phyloP scores from a whole-genome alignment of 1,140 invertebrate species.

The Xylocopa sonorina region DNA sequence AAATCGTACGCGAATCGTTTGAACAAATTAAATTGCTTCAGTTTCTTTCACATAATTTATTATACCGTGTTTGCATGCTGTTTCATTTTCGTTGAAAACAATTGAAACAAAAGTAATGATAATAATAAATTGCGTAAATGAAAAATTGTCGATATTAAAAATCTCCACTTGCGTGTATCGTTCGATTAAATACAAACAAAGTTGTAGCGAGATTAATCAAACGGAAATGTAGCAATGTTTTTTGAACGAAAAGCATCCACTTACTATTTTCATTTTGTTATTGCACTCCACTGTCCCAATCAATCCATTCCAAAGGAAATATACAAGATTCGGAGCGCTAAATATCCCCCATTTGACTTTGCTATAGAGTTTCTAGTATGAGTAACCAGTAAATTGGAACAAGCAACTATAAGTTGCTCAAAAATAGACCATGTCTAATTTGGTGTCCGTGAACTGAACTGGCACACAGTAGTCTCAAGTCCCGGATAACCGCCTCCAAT shows the following conservation, averaged over 20 bases:
- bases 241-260: too few relatives aligned
- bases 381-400: slow-evolving; percentile 77
- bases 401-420: slow-evolving; percentile 70
- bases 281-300: background rate
- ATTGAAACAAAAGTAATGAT: background rate
- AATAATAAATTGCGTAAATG: too few relatives aligned
- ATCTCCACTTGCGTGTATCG: too few relatives aligned
- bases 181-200: too few relatives aligned
- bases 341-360: slow-evolving; percentile 7
- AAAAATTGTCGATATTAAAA: too few relatives aligned
- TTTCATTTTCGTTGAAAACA: background rate
- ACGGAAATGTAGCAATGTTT: too few relatives aligned
- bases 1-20: background rate
- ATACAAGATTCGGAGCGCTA: background rate
- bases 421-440: slow-evolving; percentile 82
- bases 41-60: background rate
- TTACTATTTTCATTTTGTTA: background rate
- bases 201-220: too few relatives aligned
- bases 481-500: slow-evolving; percentile 60
- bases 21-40: too few relatives aligned
- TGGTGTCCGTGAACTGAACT: slow-evolving; percentile 80
- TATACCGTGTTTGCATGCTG: too few relatives aligned
- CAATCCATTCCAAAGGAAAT: background rate
- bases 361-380: slow-evolving; percentile 23
- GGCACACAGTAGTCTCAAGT: slow-evolving; percentile 64